These are phyloP conservation scores for Amphiprion ocellaris DNA, from an alignment of 2,113 vertebrate genomes.

Conservation along the genomic window DNA sequence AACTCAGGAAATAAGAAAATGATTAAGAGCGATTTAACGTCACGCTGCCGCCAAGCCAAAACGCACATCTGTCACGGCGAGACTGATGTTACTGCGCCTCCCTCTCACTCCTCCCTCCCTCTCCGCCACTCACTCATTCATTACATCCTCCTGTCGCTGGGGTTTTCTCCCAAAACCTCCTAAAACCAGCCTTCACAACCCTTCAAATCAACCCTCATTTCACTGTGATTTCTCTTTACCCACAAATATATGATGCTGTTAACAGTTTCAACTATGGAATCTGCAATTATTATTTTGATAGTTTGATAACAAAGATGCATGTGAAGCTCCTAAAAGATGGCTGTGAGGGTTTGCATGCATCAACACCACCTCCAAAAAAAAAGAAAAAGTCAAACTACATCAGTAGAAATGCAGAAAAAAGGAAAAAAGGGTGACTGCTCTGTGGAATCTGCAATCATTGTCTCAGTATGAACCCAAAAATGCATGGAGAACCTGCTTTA, in stretches of 20 bases:
- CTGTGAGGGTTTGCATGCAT: neutral
- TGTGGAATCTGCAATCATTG: too few relatives aligned
- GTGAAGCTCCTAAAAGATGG: too few relatives aligned
- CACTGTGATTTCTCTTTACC: too few relatives aligned
- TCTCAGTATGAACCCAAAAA: too few relatives aligned
- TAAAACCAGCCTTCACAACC: neutral
- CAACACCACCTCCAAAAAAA: neutral
- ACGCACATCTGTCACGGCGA: slow-evolving; percentile 72
- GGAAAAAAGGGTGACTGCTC: too few relatives aligned
- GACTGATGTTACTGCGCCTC: slow-evolving; percentile 71
- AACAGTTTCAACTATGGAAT: too few relatives aligned
- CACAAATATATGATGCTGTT: too few relatives aligned
- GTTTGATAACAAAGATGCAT: too few relatives aligned
- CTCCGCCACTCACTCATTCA: slow-evolving; percentile 37
- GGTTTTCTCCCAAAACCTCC: neutral
- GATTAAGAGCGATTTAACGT: slow-evolving; percentile 82
- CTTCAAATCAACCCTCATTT: neutral
- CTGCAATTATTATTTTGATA: too few relatives aligned
- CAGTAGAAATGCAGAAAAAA: neutral
- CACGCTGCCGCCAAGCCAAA: slow-evolving; percentile 63
- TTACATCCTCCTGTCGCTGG: slow-evolving; percentile 3
- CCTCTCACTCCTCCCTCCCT: slow-evolving; percentile 10
- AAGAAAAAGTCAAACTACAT: neutral
- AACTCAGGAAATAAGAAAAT: slow-evolving; percentile 82
- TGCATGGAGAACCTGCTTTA: too few relatives aligned